Evolutionary conservation across 2,113 vertebrate genomes (phyloP).

Genomic region (Microcebus griseorufus): DNA sequence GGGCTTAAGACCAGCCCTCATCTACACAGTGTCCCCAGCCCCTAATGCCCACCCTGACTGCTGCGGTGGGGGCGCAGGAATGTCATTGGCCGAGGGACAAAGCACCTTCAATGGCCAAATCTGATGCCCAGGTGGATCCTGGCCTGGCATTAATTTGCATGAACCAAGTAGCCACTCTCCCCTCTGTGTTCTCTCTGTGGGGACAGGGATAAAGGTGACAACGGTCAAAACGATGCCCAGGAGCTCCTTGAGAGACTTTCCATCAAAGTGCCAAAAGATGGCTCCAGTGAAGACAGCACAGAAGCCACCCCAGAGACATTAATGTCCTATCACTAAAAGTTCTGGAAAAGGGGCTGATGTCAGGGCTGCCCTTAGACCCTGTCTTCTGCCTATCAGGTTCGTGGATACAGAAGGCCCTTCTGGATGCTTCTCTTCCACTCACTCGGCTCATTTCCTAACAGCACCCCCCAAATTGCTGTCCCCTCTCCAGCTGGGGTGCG

Average conservation of each 20-base stretch:
- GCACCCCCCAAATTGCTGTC: neutral
- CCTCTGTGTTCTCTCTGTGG: neutral
- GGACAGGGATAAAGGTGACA: neutral
- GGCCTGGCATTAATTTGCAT: neutral
- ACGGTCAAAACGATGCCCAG: neutral
- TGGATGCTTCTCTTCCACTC: neutral
- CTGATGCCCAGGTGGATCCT: neutral
- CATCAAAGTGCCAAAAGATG: neutral
- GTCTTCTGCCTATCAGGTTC: neutral
- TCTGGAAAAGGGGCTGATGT: neutral
- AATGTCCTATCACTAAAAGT: neutral
- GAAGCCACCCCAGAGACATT: neutral
- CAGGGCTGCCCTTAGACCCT: neutral
- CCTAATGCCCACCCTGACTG: too few relatives aligned
- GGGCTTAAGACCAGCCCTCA: fast-evolving
- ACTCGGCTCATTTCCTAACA: neutral
- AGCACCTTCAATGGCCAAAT: neutral
- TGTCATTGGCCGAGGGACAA: neutral
- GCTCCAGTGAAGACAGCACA: neutral
- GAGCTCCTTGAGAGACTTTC: neutral
- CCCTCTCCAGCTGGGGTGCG: neutral
- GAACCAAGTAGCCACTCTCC: fast-evolving
- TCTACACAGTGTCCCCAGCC: neutral
- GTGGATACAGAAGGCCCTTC: neutral
- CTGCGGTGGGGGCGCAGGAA: too few relatives aligned